Evolutionary conservation across 2,888 invertebrate genomes (phyloP).

Genomic region (Pachymerium ferrugineum): DNA sequence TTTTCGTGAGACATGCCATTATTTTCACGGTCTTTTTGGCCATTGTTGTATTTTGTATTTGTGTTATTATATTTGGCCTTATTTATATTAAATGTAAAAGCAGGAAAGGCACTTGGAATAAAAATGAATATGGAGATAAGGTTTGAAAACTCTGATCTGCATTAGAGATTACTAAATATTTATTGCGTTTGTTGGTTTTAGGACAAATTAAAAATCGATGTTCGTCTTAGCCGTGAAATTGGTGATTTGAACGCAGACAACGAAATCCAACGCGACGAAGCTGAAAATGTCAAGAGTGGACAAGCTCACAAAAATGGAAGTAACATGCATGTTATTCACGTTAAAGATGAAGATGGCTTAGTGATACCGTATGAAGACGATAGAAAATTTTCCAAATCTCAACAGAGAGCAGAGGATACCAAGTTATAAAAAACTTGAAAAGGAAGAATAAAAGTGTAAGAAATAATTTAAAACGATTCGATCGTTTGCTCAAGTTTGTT

Average conservation of each 20-base stretch:
- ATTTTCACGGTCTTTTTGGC: background rate
- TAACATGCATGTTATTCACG: background rate
- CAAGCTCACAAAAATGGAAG: background rate
- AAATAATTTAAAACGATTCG: too few relatives aligned
- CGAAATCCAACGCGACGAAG: background rate
- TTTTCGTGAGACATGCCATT: background rate
- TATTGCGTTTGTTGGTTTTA: background rate
- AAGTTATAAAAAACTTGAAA: background rate
- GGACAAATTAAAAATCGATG: background rate
- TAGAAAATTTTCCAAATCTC: background rate
- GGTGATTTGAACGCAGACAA: background rate
- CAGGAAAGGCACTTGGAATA: background rate
- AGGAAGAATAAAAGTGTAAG: background rate
- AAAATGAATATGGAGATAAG: background rate
- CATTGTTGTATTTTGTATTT: background rate
- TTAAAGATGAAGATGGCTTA: background rate
- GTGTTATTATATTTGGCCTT: background rate
- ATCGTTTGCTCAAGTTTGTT: background rate
- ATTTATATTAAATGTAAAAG: slow-evolving; percentile 8
- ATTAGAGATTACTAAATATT: background rate
- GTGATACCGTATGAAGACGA: background rate
- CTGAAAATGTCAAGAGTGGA: background rate
- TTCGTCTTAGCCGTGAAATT: background rate
- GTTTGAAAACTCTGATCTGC: background rate
- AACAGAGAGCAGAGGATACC: background rate